phyloP scores from a whole-genome alignment of 2,797 vertebrate species.

The Spea hammondii region DNA sequence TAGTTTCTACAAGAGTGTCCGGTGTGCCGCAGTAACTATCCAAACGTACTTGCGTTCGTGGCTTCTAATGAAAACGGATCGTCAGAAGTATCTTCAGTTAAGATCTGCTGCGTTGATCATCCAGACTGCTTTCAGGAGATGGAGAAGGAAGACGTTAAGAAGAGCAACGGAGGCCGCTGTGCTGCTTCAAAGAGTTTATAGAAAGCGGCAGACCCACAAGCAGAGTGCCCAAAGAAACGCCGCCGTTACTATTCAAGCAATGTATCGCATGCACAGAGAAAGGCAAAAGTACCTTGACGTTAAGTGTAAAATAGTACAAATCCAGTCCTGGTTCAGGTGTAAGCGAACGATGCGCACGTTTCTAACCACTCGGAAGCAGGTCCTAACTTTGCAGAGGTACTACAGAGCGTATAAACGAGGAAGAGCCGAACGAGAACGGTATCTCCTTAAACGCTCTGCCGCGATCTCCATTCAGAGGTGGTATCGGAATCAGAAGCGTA shows the following conservation, averaged over 20 bases:
- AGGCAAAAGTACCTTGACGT: conserved; percentile 61
- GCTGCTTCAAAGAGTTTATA: conserved; percentile 75
- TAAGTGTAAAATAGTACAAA: conserved; percentile 63
- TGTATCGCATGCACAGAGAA: conserved; percentile 77
- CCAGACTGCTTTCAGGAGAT: conserved; percentile 74
- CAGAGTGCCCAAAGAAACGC: conserved; percentile 58
- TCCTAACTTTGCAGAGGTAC: conserved; percentile 60
- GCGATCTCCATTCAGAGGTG: conserved; percentile 81
- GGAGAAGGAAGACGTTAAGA: conserved; percentile 66
- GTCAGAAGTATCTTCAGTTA: conserved; percentile 62
- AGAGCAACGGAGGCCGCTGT: conserved; percentile 63
- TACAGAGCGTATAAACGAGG: conserved; percentile 60
- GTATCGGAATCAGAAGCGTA: conserved; percentile 68
- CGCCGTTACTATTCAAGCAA: conserved; percentile 79
- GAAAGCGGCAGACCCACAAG: conserved; percentile 67
- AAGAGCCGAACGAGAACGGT: conserved; percentile 54
- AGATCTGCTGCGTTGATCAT: conserved; percentile 66
- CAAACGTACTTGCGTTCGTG: conserved; percentile 69
- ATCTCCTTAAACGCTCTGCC: conserved; percentile 55
- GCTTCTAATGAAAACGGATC: conserved; percentile 62
- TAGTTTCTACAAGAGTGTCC: conserved; percentile 62
- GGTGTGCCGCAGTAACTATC: conserved; percentile 69
- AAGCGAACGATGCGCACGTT: conserved; percentile 55
- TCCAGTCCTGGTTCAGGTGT: conserved; percentile 77
- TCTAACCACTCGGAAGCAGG: conserved; percentile 47